phyloP scores from a whole-genome alignment of 53 echinoderm and acorn worm species.

The Holothuria scabra region DNA sequence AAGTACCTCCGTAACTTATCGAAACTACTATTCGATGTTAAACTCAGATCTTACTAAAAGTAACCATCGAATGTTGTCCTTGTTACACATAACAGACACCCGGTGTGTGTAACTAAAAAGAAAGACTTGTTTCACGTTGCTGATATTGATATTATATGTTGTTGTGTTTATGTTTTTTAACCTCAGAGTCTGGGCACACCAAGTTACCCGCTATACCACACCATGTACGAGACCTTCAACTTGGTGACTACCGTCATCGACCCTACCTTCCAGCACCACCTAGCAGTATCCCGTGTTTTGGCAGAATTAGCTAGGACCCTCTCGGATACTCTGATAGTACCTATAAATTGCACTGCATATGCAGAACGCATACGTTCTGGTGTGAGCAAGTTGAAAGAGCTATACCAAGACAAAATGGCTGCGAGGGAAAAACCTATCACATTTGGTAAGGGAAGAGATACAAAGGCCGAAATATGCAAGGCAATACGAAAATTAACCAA shows the following conservation, averaged over 20 bases:
- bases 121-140: no score
- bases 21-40: no score
- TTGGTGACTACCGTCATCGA: slow-evolving; percentile 74
- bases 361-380: slow-evolving; percentile 53
- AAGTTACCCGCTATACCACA: slow-evolving; percentile 93
- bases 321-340: slow-evolving; percentile 69
- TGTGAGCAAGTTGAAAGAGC: slow-evolving; percentile 54
- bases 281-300: slow-evolving; percentile 69
- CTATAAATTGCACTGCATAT: slow-evolving; percentile 77
- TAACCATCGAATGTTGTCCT: no score
- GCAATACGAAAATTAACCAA: no score
- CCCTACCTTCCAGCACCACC: slow-evolving; percentile 60
- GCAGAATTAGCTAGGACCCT: slow-evolving; percentile 71
- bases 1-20: no score
- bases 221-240: slow-evolving; percentile 95
- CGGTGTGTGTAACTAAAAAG: no score
- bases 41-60: no score
- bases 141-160: no score
- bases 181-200: slow-evolving; percentile 74
- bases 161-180: no score
- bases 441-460: slow-evolving; percentile 55
- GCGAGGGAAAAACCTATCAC: slow-evolving; percentile 53
- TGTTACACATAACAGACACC: no score
- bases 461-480: no score
- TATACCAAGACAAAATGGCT: slow-evolving; percentile 66